These are phyloP conservation scores for Limulus polyphemus DNA, from an alignment of 2,888 invertebrate genomes.

Conservation along the genomic window DNA sequence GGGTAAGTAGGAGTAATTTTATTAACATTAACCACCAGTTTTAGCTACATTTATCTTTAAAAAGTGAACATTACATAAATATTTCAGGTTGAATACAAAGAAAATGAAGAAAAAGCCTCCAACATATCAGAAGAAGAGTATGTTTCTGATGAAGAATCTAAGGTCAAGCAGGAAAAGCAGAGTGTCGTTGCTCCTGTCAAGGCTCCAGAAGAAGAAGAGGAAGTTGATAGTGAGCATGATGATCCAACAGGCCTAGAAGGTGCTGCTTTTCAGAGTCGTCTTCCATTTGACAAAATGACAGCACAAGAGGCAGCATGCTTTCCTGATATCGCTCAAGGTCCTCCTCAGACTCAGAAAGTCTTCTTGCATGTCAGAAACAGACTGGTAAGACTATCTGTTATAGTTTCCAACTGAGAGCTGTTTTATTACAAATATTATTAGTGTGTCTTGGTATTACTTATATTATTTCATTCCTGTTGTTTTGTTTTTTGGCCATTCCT, in stretches of 20 bases:
- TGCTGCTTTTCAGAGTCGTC: constrained; percentile 51
- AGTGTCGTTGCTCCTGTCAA: constrained; percentile 6
- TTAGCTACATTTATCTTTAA: too few relatives aligned
- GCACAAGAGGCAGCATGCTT: constrained; percentile 86
- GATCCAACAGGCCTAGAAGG: constrained; percentile 41
- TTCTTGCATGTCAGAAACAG: constrained; percentile 85
- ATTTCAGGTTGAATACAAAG: constrained; percentile 35
- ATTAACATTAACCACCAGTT: too few relatives aligned
- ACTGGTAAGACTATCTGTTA: constrained; percentile 41
- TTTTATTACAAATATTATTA: too few relatives aligned
- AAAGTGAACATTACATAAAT: background rate
- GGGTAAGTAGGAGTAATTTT: too few relatives aligned
- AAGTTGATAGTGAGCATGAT: constrained; percentile 44
- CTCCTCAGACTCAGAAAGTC: constrained; percentile 67
- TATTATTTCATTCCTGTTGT: too few relatives aligned
- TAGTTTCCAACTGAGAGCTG: too few relatives aligned
- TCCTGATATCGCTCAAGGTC: constrained; percentile 73
- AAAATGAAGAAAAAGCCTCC: constrained; percentile 34
- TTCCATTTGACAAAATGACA: constrained; percentile 89
- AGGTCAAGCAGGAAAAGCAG: constrained; percentile 23
- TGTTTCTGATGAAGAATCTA: constrained; percentile 32
- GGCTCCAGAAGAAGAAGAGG: constrained; percentile 32
- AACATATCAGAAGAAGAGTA: constrained; percentile 36
- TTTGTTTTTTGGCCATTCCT: too few relatives aligned
- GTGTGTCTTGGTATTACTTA: too few relatives aligned